Evolutionary conservation across 2,113 vertebrate species (phyloP).

Genomic region (Calidris pugnax): DNA sequence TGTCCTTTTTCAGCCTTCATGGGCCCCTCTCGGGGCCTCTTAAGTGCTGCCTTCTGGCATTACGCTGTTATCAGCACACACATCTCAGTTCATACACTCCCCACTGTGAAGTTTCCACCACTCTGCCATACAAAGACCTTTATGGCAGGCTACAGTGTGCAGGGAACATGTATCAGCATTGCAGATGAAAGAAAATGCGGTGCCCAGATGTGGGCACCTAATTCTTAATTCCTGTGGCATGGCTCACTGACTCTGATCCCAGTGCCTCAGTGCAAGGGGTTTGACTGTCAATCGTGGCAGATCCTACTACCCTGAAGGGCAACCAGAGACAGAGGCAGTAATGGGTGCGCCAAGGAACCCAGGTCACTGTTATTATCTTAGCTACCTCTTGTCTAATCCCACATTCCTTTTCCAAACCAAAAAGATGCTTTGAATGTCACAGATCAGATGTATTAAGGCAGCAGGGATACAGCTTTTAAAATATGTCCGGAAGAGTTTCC

Average conservation of each 20-base stretch:
- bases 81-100: not conserved
- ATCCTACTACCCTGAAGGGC: conserved; percentile 5
- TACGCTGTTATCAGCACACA: not conserved
- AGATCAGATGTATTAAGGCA: not conserved
- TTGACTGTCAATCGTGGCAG: not conserved
- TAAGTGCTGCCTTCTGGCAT: not conserved
- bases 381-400: not conserved
- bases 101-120: not conserved
- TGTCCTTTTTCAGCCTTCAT: not conserved
- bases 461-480: not conserved
- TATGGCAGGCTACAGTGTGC: not conserved
- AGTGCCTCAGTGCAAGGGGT: not conserved
- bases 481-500: not conserved
- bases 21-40: not conserved
- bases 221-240: not conserved
- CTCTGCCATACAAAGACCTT: not conserved
- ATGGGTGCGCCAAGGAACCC: not conserved
- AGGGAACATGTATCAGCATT: not conserved
- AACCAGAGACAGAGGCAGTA: not conserved
- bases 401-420: not conserved
- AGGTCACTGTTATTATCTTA: not conserved
- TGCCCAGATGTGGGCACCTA: not conserved
- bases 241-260: not conserved
- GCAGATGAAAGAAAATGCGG: not conserved
- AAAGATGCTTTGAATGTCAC: not conserved